These are phyloP conservation scores for Aphyosemion australe DNA, from an alignment of 2,113 vertebrate genomes.

Conservation along the genomic window DNA sequence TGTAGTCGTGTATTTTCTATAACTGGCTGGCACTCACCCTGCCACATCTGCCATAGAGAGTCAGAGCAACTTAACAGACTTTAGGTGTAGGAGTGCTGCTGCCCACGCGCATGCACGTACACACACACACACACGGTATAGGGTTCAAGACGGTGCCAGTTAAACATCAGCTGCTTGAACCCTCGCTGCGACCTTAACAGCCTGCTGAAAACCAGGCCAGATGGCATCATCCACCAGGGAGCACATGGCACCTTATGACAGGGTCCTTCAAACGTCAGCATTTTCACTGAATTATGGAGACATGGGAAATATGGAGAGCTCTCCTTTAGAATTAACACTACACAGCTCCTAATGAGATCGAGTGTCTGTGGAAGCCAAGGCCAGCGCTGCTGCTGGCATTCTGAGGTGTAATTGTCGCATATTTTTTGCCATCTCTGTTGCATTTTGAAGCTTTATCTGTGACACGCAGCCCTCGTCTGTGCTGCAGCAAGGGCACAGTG, in stretches of 20 bases:
- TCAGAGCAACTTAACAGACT: slow-evolving; percentile 63
- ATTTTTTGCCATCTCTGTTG: slow-evolving; percentile 63
- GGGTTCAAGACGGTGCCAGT: slow-evolving; percentile 60
- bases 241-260: slow-evolving; percentile 67
- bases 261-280: slow-evolving; percentile 46
- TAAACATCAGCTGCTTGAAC: slow-evolving; percentile 62
- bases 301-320: slow-evolving; percentile 36
- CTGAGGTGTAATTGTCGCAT: slow-evolving; percentile 21
- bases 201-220: slow-evolving; percentile 59
- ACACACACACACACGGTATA: slow-evolving; percentile 16
- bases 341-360: slow-evolving; percentile 58
- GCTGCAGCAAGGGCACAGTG: slow-evolving; percentile 48
- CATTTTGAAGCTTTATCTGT: slow-evolving; percentile 69
- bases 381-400: slow-evolving; percentile 21
- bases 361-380: slow-evolving; percentile 28
- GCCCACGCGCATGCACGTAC: slow-evolving; percentile 51
- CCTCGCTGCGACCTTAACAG: slow-evolving; percentile 42
- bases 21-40: slow-evolving; percentile 39
- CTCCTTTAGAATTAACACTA: slow-evolving; percentile 62
- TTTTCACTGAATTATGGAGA: slow-evolving; percentile 58
- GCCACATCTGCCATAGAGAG: slow-evolving; percentile 63
- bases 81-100: slow-evolving; percentile 63
- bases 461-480: slow-evolving; percentile 50
- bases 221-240: slow-evolving; percentile 64
- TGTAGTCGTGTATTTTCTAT: slow-evolving; percentile 42